Conservation (phyloP, 2,888 invertebrate species). For the Empis stercorea region DNA sequence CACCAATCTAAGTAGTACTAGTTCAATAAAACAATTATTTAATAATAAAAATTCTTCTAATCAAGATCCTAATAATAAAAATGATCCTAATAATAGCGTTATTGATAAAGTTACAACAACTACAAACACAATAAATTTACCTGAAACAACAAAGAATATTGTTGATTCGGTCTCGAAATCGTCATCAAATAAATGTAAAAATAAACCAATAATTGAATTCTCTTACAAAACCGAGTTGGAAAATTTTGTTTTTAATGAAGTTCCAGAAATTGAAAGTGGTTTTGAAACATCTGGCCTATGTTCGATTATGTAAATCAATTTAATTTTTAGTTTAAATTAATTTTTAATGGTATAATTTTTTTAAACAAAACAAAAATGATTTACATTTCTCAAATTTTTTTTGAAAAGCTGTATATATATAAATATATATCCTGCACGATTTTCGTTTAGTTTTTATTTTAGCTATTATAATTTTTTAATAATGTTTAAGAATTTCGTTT, state of each 20-base stretch:
- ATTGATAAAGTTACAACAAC: slow-evolving; percentile 5
- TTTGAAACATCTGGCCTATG: slow-evolving; percentile 75
- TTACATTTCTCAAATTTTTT: no score
- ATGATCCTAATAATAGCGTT: slow-evolving; percentile 6
- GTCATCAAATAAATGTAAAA: slow-evolving; percentile 15
- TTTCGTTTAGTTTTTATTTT: no score
- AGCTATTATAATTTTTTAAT: no score
- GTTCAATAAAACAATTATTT: neutral
- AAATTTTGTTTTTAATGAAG: slow-evolving; percentile 52
- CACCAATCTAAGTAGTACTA: neutral
- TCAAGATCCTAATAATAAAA: neutral
- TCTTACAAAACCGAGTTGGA: slow-evolving; percentile 51
- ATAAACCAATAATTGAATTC: slow-evolving; percentile 32
- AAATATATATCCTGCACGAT: no score
- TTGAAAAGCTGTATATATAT: no score
- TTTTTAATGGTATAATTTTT: no score
- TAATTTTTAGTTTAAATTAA: no score
- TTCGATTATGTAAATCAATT: slow-evolving; percentile 56
- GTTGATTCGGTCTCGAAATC: neutral
- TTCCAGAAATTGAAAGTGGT: slow-evolving; percentile 60
- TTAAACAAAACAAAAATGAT: no score
- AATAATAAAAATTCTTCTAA: neutral
- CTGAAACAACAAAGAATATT: neutral
- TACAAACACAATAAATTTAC: slow-evolving; percentile 3
- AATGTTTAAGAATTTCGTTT: no score